These are phyloP conservation scores for Gopherus evgoodei DNA, from an alignment of 2,113 vertebrate genomes.

Conservation along the genomic window DNA sequence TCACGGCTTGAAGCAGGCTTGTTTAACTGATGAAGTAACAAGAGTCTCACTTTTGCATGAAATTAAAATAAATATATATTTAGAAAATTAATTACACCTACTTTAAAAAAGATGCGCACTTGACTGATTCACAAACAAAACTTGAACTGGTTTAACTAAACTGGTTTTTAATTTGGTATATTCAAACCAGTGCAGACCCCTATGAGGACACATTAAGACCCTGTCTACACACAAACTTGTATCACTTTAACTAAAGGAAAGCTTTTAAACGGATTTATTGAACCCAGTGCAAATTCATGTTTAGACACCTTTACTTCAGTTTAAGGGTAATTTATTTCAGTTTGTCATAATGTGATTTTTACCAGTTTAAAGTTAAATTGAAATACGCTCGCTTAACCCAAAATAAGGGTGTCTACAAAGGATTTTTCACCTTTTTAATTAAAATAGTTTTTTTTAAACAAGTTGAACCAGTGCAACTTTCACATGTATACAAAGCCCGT, in stretches of 20 bases:
- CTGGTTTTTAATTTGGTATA: constrained; percentile 56
- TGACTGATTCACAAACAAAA: constrained; percentile 9
- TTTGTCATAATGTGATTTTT: background rate
- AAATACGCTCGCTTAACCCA: background rate
- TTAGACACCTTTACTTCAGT: background rate
- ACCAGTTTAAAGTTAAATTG: background rate
- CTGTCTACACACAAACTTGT: background rate
- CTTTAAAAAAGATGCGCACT: constrained; percentile 55
- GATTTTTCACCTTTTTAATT: background rate
- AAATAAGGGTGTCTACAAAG: background rate
- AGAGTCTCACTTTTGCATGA: constrained; percentile 53
- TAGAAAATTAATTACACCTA: constrained; percentile 67
- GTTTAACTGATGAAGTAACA: constrained; percentile 47
- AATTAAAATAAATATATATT: constrained; percentile 62
- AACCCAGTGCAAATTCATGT: background rate
- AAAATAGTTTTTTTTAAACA: background rate
- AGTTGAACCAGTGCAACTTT: background rate
- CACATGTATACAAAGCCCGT: background rate
- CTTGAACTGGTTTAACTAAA: constrained; percentile 33
- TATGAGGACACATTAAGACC: constrained; percentile 15
- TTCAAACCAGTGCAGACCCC: constrained; percentile 31
- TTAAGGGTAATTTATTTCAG: background rate
- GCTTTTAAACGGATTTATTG: background rate
- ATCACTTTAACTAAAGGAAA: background rate
- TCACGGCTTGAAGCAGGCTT: constrained; percentile 66